phyloP scores from a whole-genome alignment of 2,888 invertebrate species.

The Platycnemis pennipes region DNA sequence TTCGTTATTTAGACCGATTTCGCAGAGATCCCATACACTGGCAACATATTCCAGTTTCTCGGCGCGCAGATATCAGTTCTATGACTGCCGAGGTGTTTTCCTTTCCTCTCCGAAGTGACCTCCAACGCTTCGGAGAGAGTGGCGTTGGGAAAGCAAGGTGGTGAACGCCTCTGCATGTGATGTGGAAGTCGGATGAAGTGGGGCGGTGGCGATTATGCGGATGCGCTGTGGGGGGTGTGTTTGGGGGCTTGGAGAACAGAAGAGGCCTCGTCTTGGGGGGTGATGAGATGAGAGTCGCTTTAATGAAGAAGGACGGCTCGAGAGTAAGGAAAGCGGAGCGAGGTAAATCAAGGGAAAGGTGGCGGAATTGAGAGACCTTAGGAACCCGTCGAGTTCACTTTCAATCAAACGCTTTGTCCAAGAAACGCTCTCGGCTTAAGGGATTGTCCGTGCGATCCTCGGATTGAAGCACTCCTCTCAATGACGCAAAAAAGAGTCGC shows the following conservation, averaged over 20 bases:
- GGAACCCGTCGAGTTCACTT: not conserved
- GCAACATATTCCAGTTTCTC: too few relatives aligned
- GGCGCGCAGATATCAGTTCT: too few relatives aligned
- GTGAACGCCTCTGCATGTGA: too few relatives aligned
- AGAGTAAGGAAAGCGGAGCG: not conserved
- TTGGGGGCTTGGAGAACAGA: not conserved
- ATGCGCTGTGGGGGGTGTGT: not conserved
- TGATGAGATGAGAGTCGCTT: not conserved
- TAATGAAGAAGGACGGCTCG: conserved; percentile 20
- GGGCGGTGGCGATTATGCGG: too few relatives aligned
- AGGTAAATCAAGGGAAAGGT: not conserved
- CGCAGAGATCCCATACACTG: too few relatives aligned
- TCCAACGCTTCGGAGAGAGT: too few relatives aligned
- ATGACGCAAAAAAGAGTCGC: not conserved
- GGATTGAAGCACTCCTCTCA: not conserved
- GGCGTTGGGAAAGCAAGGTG: too few relatives aligned
- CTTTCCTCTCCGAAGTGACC: too few relatives aligned
- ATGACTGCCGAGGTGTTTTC: too few relatives aligned
- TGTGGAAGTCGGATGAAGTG: too few relatives aligned
- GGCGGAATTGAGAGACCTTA: not conserved
- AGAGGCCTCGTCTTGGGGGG: not conserved
- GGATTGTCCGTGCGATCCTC: not conserved
- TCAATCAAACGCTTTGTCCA: not conserved
- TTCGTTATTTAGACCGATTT: too few relatives aligned
- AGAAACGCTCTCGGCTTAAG: not conserved